Evolutionary conservation across 1,140 invertebrate genomes (phyloP).

Genomic region (Battus philenor): DNA sequence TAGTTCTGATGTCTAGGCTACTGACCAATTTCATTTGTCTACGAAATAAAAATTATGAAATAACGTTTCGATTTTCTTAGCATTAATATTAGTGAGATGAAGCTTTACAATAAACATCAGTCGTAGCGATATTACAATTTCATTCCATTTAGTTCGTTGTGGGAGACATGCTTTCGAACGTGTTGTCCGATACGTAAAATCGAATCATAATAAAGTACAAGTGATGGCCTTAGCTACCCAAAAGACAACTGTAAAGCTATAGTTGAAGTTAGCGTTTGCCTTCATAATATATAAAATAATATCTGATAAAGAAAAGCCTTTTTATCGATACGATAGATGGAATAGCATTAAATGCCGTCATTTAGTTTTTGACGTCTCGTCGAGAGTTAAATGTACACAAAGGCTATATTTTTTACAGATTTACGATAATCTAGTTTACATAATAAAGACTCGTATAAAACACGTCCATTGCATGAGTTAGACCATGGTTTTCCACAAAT

Average conservation of each 20-base stretch:
- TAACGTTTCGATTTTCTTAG: slow-evolving; percentile 26
- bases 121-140: slow-evolving; percentile 45
- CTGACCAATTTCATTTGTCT: slow-evolving; percentile 47
- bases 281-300: slow-evolving; percentile 34
- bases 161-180: slow-evolving; percentile 25
- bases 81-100: slow-evolving; percentile 47
- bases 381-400: slow-evolving; percentile 52
- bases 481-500: slow-evolving; percentile 45
- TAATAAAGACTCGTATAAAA: slow-evolving; percentile 46
- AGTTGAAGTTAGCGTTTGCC: slow-evolving; percentile 36
- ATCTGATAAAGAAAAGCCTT: slow-evolving; percentile 37
- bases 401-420: slow-evolving; percentile 71
- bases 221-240: slow-evolving; percentile 46
- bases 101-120: slow-evolving; percentile 50
- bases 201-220: slow-evolving; percentile 59
- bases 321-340: slow-evolving; percentile 55
- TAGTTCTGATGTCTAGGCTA: slow-evolving; percentile 50
- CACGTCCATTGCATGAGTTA: slow-evolving; percentile 55
- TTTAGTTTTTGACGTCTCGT: slow-evolving; percentile 48
- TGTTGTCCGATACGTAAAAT: slow-evolving; percentile 33
- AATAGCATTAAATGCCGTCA: slow-evolving; percentile 53
- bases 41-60: slow-evolving; percentile 24
- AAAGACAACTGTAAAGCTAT: slow-evolving; percentile 26
- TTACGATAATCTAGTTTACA: slow-evolving; percentile 55
- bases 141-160: slow-evolving; percentile 52